Conservation (phyloP, 2,888 invertebrate genomes). For the Volucella zonaria region DNA sequence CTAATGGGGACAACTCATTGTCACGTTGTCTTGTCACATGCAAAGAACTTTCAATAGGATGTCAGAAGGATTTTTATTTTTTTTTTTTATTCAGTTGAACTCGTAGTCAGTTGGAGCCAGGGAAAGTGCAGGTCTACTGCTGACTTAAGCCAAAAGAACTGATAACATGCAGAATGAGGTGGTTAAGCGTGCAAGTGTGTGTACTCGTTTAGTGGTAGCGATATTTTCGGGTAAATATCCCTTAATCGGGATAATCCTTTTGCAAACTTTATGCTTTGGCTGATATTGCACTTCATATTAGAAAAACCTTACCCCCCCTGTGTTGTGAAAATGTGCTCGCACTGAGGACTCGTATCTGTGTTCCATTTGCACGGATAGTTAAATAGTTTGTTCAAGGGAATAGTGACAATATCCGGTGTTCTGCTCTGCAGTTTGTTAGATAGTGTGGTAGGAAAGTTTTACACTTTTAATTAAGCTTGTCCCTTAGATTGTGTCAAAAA, state of each 20-base stretch:
- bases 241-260: conserved; percentile 70
- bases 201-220: conserved; percentile 14
- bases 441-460: conserved; percentile 51
- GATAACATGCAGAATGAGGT: too few species aligned
- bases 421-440: conserved; percentile 69
- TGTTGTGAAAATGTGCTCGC: conserved; percentile 7
- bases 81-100: not conserved
- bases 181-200: conserved; percentile 7
- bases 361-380: conserved; percentile 74
- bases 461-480: conserved; percentile 55
- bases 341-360: conserved; percentile 25
- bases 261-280: conserved; percentile 58
- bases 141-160: too few species aligned
- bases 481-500: conserved; percentile 24
- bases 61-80: not conserved
- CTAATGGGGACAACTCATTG: conserved; percentile 20
- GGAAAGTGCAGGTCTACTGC: not conserved
- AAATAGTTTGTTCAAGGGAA: conserved; percentile 80
- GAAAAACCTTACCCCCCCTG: not conserved
- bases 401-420: conserved; percentile 73
- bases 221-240: conserved; percentile 67
- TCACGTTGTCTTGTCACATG: conserved; percentile 68
- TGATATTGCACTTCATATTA: conserved; percentile 9
- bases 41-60: conserved; percentile 1
- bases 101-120: not conserved